Percentiles rank a stretch among this genome's conserved stretches.
Conservation (phyloP, 2,888 invertebrate genomes). For the Coronaproctus castanopsis region DNA sequence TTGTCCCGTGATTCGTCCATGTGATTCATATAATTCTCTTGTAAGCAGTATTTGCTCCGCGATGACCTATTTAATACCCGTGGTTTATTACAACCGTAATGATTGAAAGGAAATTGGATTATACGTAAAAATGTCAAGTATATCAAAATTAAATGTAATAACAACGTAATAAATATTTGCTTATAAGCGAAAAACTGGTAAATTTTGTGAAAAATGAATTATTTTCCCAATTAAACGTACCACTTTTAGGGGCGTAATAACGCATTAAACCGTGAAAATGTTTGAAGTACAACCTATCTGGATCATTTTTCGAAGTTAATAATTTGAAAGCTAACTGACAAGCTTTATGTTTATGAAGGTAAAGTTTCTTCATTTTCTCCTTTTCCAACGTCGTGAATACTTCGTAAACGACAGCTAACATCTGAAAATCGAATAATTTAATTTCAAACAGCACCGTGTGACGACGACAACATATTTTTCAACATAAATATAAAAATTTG, state of each 20-base stretch:
- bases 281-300: constrained; percentile 42
- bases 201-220: no score
- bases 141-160: no score
- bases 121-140: no score
- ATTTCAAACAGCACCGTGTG: not conserved
- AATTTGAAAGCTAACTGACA: constrained; percentile 62
- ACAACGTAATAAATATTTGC: no score
- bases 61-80: no score
- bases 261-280: constrained; percentile 65
- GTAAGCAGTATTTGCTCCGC: no score
- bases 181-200: no score
- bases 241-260: constrained; percentile 51
- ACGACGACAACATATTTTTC: not conserved
- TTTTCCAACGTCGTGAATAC: constrained; percentile 70
- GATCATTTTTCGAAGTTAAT: constrained; percentile 53
- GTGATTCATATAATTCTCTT: no score
- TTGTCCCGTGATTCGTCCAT: no score
- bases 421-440: constrained; percentile 29
- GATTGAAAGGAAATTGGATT: no score
- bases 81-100: no score
- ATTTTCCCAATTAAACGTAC: no score
- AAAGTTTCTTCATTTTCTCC: constrained; percentile 60
- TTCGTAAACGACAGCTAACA: constrained; percentile 78
- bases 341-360: constrained; percentile 60
- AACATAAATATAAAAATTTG: not conserved